Conservation (phyloP, 2,797 vertebrate species). For the Coluber constrictor region DNA sequence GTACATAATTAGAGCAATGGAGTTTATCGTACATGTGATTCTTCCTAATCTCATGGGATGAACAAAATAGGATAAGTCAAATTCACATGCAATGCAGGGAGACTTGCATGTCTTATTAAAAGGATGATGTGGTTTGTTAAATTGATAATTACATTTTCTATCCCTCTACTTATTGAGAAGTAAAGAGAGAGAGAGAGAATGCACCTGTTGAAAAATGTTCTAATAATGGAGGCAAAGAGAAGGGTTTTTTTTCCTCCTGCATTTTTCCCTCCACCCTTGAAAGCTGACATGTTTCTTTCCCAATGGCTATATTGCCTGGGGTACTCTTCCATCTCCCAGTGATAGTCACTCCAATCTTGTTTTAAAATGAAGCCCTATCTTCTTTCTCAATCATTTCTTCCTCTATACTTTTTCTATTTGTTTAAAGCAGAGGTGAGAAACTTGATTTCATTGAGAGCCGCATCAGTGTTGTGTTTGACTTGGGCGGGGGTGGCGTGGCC, state of each 20-base stretch:
- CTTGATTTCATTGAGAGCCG: too few species aligned
- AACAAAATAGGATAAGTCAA: background rate
- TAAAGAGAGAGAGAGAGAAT: background rate
- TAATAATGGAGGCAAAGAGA: background rate
- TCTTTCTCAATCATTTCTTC: background rate
- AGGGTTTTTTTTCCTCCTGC: background rate
- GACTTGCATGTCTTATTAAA: background rate
- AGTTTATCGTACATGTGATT: background rate
- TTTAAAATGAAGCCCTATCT: background rate
- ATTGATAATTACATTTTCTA: background rate
- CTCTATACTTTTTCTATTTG: background rate
- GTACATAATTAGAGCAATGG: background rate
- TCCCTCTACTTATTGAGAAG: background rate
- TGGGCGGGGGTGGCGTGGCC: too few species aligned
- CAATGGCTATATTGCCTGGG: background rate
- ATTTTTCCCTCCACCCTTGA: background rate
- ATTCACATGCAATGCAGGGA: background rate
- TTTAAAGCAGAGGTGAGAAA: background rate
- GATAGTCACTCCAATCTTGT: background rate
- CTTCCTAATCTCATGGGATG: background rate
- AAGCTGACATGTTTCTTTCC: background rate
- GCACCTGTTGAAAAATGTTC: background rate
- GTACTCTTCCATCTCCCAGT: background rate
- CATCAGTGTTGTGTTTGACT: too few species aligned
- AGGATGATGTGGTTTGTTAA: background rate